Evolutionary conservation across 2,113 vertebrate species (phyloP).

Genomic region (Caloenas nicobarica): DNA sequence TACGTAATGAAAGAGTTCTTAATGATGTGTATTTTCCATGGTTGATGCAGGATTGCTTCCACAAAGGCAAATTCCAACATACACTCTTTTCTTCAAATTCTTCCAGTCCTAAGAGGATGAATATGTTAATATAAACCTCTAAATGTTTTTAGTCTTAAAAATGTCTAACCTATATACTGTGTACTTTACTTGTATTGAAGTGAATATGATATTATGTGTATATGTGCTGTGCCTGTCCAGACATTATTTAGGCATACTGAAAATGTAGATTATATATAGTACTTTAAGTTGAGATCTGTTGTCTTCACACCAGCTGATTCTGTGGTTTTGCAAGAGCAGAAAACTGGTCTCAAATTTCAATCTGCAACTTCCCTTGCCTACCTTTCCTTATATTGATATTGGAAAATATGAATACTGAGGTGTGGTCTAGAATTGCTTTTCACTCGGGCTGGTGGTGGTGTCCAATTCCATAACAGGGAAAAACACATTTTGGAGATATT

Average conservation of each 20-base stretch:
- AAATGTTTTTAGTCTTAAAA: background rate
- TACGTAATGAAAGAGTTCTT: conserved; percentile 14
- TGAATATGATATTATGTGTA: background rate
- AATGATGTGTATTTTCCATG: background rate
- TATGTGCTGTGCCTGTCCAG: background rate
- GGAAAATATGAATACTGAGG: background rate
- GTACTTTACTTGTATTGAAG: background rate
- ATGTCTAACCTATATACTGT: background rate
- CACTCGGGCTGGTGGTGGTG: background rate
- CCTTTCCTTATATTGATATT: background rate
- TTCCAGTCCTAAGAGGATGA: background rate
- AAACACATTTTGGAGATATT: background rate
- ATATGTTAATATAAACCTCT: background rate
- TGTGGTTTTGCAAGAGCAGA: background rate
- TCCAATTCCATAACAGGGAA: rapidly evolving
- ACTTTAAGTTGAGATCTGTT: background rate
- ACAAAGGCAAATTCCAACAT: background rate
- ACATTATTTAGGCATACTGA: background rate
- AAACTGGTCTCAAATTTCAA: background rate
- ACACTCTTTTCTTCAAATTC: background rate
- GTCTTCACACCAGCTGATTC: background rate
- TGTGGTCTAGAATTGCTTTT: background rate
- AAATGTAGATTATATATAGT: background rate
- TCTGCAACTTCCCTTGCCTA: background rate
- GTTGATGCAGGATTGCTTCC: background rate